phyloP scores from a whole-genome alignment of 23 tunicate species.

The Trididemnum miniatum region DNA sequence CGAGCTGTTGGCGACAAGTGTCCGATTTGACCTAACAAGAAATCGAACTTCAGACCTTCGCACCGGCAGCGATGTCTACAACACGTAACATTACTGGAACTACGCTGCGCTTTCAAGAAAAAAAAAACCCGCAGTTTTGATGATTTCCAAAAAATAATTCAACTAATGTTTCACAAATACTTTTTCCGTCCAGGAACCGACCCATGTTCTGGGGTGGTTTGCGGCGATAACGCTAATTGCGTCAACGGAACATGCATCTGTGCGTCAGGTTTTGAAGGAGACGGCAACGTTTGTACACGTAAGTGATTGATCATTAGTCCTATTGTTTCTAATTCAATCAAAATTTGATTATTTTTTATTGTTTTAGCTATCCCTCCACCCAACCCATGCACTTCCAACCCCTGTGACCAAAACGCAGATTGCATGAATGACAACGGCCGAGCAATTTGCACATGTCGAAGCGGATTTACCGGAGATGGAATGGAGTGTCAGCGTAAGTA shows the following conservation, averaged over 20 bases:
- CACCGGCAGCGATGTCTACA: no score
- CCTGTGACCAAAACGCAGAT: conserved; percentile 1
- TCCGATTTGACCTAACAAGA: no score
- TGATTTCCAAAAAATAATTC: no score
- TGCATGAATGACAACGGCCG: conserved; percentile 27
- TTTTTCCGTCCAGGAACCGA: conserved; percentile 7
- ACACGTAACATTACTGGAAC: no score
- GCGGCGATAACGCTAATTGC: conserved; percentile 16
- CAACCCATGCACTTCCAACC: not conserved
- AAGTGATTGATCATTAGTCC: no score
- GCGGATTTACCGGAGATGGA: conserved; percentile 32
- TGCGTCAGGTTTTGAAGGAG: conserved; percentile 7
- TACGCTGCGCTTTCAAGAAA: no score
- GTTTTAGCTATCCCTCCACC: not conserved
- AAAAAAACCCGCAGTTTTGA: no score
- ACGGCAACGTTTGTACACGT: not conserved
- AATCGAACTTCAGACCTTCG: no score
- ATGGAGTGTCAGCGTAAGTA: conserved; percentile 21
- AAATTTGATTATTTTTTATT: no score
- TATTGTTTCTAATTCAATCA: no score
- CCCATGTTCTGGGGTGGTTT: conserved; percentile 11
- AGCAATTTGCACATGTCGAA: conserved; percentile 8
- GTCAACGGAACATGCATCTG: conserved; percentile 19
- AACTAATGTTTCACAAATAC: no score
- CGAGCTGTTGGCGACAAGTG: no score